Percentiles rank a stretch among this genome's conserved stretches.
phyloP scores from a whole-genome alignment of 2,113 vertebrate species.

The Eulemur macaco region DNA sequence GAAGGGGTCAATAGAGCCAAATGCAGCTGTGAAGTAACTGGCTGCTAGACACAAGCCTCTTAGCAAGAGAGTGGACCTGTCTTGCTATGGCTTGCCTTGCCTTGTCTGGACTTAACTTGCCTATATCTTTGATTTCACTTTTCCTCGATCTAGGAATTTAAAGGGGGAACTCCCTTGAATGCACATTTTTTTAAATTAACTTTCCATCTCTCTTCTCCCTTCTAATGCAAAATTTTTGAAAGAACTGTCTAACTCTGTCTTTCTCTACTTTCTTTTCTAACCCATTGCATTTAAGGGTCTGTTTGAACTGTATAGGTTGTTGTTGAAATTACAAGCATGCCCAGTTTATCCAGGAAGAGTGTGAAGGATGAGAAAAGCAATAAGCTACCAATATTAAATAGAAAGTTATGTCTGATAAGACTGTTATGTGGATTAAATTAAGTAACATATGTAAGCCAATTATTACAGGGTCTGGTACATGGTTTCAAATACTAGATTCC shows the following conservation, averaged over 20 bases:
- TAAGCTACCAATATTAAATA: not conserved
- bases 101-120: not conserved
- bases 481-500: not conserved
- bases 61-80: not conserved
- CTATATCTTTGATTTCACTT: not conserved
- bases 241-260: not conserved
- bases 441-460: not conserved
- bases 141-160: not conserved
- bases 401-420: not conserved
- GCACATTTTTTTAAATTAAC: not conserved
- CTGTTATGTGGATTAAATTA: not conserved
- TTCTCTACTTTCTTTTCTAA: not conserved
- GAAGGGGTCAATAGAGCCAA: not conserved
- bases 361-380: not conserved
- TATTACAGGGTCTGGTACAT: not conserved
- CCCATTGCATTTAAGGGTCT: not conserved
- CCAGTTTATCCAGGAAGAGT: not conserved
- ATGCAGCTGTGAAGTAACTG: not conserved
- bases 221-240: not conserved
- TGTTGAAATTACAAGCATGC: not conserved
- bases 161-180: not conserved
- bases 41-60: not conserved
- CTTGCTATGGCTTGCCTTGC: not conserved
- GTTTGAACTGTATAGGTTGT: fast-evolving
- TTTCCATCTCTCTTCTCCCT: not conserved